Evolutionary conservation across 2,797 vertebrate species (phyloP).

Genomic region (Rallus crepitans): DNA sequence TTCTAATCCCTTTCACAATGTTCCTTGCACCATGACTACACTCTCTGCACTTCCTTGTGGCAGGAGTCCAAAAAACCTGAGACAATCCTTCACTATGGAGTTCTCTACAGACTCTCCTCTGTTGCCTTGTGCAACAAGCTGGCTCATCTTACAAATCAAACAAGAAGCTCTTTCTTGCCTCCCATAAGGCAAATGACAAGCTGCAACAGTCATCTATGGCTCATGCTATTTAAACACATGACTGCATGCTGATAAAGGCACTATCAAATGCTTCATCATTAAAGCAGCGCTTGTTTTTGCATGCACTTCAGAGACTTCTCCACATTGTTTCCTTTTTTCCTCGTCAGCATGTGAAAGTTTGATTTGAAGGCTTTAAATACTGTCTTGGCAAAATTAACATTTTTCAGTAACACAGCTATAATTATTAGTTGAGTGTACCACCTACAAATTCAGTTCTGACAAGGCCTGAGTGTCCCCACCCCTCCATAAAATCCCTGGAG

Average conservation of each 20-base stretch:
- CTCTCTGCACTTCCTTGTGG: constrained; percentile 33
- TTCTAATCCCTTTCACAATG: neutral
- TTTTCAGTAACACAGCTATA: constrained; percentile 10
- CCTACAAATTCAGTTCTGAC: neutral
- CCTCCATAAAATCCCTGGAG: neutral
- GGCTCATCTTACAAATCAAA: constrained; percentile 28
- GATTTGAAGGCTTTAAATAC: neutral
- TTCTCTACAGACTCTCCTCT: neutral
- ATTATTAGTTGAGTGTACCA: neutral
- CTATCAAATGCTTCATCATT: constrained; percentile 16
- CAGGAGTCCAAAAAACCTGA: neutral
- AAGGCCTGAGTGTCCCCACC: neutral
- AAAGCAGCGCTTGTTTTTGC: constrained; percentile 6
- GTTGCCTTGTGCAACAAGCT: neutral
- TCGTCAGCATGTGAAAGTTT: constrained; percentile 20
- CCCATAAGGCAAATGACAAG: neutral
- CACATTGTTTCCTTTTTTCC: neutral
- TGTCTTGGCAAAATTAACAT: neutral
- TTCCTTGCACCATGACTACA: neutral
- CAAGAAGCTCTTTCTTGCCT: constrained; percentile 52
- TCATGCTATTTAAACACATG: neutral
- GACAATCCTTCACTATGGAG: neutral
- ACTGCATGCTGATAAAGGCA: constrained; percentile 12
- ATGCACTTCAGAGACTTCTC: neutral
- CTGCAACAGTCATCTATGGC: neutral